A percentile compares a stretch with the other conserved stretches of the same genome.
Evolutionary conservation across 2,113 vertebrate genomes (phyloP).

Genomic region (Zeus faber): DNA sequence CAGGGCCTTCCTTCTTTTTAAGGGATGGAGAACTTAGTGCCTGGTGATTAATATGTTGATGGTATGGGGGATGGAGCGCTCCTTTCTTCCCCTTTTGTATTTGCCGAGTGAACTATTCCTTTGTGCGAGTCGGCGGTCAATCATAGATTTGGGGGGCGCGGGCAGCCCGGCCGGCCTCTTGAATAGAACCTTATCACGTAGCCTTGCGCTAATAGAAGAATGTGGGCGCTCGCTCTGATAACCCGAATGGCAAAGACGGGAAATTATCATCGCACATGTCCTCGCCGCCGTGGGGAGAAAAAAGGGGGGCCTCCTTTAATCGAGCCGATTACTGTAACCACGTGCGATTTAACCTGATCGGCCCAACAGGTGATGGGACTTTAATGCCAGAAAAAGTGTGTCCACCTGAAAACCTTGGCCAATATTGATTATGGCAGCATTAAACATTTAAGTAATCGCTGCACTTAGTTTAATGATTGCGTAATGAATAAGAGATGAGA

Average conservation of each 20-base stretch:
- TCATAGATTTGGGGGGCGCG: slow-evolving; percentile 34
- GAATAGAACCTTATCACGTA: slow-evolving; percentile 42
- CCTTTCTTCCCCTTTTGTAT: slow-evolving; percentile 29
- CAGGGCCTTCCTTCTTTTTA: slow-evolving; percentile 33
- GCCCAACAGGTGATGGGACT: slow-evolving; percentile 59
- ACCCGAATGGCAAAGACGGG: slow-evolving; percentile 35
- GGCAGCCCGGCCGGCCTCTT: slow-evolving; percentile 28
- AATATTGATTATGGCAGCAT: slow-evolving; percentile 67
- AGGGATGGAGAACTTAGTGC: no score
- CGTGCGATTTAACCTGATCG: slow-evolving; percentile 53
- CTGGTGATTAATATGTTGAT: slow-evolving; percentile 55
- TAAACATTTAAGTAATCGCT: slow-evolving; percentile 73
- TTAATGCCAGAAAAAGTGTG: slow-evolving; percentile 63
- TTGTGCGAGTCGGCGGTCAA: slow-evolving; percentile 37
- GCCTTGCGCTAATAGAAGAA: slow-evolving; percentile 16
- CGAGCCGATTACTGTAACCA: slow-evolving; percentile 53
- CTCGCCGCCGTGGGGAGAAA: slow-evolving; percentile 32
- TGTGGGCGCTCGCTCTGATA: slow-evolving; percentile 29
- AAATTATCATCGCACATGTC: slow-evolving; percentile 43
- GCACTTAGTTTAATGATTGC: slow-evolving; percentile 70
- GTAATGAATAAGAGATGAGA: slow-evolving; percentile 73
- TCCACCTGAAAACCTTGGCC: slow-evolving; percentile 54
- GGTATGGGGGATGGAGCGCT: slow-evolving; percentile 10
- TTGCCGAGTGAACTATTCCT: slow-evolving; percentile 34
- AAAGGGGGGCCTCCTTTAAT: slow-evolving; percentile 49